Conservation (phyloP, 2,113 vertebrate genomes). For the Rhinichthys klamathensis region DNA sequence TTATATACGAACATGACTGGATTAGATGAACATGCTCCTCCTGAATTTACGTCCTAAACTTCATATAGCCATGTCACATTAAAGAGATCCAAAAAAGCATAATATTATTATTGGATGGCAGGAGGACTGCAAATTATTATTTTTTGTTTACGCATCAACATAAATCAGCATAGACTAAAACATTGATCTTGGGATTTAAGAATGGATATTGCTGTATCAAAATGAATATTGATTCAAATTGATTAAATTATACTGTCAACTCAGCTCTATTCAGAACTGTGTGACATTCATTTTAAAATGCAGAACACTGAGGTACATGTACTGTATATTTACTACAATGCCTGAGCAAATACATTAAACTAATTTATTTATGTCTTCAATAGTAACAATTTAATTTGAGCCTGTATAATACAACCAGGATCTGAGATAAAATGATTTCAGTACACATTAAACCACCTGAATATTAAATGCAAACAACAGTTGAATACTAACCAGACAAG, state of each 20-base stretch:
- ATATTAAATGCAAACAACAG: slow-evolving; percentile 8
- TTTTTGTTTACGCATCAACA: not conserved
- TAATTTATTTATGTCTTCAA: not conserved
- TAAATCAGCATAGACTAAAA: not conserved
- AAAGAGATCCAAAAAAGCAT: not conserved
- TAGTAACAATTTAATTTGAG: not conserved
- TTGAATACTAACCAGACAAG: not conserved
- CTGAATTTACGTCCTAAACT: too few relatives aligned
- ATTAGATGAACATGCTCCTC: too few relatives aligned
- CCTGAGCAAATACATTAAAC: not conserved
- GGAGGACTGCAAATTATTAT: not conserved
- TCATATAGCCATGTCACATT: not conserved
- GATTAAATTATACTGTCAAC: not conserved
- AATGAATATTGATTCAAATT: not conserved
- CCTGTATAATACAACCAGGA: not conserved
- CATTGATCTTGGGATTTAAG: not conserved
- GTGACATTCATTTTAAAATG: not conserved
- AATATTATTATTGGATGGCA: not conserved
- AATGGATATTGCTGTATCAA: not conserved
- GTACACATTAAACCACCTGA: not conserved
- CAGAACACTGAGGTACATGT: not conserved
- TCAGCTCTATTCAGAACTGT: not conserved
- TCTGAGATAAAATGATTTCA: not conserved
- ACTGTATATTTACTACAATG: not conserved
- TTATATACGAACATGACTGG: too few relatives aligned